phyloP scores from a whole-genome alignment of 2,888 invertebrate species.

The Lasioglossum morio region DNA sequence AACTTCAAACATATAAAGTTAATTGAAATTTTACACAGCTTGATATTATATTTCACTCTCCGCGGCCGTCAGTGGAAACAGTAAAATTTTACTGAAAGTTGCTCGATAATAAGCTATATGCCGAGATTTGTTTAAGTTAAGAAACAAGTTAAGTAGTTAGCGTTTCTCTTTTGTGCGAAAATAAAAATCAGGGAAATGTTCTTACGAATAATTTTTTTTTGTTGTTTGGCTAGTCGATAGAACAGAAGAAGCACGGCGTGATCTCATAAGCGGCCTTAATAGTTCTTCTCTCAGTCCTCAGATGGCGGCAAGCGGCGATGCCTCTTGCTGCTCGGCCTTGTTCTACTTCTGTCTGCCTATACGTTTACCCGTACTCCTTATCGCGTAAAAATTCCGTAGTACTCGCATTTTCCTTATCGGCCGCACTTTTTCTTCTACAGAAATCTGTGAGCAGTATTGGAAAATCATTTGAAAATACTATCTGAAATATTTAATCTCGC shows the following conservation, averaged over 20 bases:
- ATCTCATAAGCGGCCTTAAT: conserved; percentile 35
- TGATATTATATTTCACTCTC: too few species aligned
- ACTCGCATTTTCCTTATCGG: conserved; percentile 19
- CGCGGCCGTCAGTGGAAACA: not conserved
- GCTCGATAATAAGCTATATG: not conserved
- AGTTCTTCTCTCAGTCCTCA: conserved; percentile 58
- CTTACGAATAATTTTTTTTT: not conserved
- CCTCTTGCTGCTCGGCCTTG: conserved; percentile 35
- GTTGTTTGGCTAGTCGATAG: conserved; percentile 24
- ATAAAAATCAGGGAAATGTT: not conserved
- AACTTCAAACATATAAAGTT: not conserved
- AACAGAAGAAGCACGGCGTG: not conserved
- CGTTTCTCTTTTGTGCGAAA: not conserved
- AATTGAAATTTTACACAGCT: not conserved
- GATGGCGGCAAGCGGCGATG: conserved; percentile 68
- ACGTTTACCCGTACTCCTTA: conserved; percentile 26
- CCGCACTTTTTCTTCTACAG: not conserved
- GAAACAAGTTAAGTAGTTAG: too few species aligned
- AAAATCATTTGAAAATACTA: conserved; percentile 46
- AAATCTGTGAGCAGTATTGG: conserved; percentile 21
- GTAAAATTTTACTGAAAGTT: not conserved
- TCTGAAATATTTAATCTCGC: not conserved
- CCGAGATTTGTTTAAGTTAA: not conserved
- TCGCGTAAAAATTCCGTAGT: conserved; percentile 21
- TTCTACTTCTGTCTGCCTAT: conserved; percentile 45